Evolutionary conservation across 2,888 invertebrate species (phyloP).

Genomic region (Odontothrips loti): DNA sequence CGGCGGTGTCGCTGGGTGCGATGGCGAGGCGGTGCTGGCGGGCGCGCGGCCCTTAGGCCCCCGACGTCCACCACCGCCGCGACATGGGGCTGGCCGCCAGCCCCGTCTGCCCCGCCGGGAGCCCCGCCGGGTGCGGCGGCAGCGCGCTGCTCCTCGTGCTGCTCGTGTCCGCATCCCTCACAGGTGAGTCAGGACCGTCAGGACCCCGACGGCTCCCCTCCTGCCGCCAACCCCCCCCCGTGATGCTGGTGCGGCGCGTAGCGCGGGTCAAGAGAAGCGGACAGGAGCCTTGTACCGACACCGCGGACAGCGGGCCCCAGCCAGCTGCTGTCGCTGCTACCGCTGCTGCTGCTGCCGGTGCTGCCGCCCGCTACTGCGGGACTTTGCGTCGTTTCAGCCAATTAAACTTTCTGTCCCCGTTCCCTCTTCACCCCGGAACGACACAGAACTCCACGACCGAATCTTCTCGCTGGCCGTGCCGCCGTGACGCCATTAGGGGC

Average conservation of each 20-base stretch:
- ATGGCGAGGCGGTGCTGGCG: too few species aligned
- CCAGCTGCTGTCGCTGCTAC: too few species aligned
- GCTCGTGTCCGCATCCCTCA: background rate
- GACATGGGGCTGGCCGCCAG: too few species aligned
- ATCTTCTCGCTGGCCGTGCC: too few species aligned
- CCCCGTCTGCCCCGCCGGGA: too few species aligned
- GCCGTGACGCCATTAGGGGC: too few species aligned
- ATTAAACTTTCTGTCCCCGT: constrained; percentile 4
- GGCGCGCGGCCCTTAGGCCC: too few species aligned
- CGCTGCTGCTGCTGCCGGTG: background rate
- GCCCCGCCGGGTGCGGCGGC: background rate
- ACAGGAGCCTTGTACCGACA: too few species aligned
- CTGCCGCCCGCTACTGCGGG: background rate
- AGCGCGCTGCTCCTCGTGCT: background rate
- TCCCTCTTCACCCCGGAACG: background rate
- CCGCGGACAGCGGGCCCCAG: too few species aligned
- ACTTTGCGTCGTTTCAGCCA: constrained; percentile 17
- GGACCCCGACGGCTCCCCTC: background rate
- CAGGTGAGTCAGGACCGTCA: background rate
- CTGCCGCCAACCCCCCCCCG: background rate
- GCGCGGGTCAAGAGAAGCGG: too few species aligned
- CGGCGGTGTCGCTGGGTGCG: background rate
- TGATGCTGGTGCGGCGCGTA: background rate
- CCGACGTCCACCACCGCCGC: too few species aligned
- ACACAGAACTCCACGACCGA: too few species aligned